Evolutionary conservation across 2,113 vertebrate genomes (phyloP).

Genomic region (Gnathonemus longibarbis): DNA sequence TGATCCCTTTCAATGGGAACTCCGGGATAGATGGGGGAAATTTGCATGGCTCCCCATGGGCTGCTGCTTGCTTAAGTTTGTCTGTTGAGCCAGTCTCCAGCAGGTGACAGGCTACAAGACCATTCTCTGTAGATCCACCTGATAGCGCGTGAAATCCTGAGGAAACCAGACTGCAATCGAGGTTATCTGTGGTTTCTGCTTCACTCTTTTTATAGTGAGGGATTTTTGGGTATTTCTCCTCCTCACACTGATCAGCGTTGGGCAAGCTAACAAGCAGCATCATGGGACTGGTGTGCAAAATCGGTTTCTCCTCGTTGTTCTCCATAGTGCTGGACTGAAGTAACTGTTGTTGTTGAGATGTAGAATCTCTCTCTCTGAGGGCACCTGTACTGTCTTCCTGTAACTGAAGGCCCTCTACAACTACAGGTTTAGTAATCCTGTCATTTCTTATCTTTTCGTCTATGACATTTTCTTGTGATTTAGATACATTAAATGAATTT

Average conservation of each 20-base stretch:
- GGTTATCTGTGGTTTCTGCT: conserved; percentile 12
- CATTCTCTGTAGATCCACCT: conserved; percentile 7
- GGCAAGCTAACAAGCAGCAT: conserved; percentile 30
- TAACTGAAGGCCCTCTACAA: conserved; percentile 18
- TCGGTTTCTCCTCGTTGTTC: conserved; percentile 45
- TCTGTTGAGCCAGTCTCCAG: conserved; percentile 6
- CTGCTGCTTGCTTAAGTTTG: rapidly evolving
- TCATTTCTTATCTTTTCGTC: conserved; percentile 32
- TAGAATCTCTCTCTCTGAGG: conserved; percentile 35
- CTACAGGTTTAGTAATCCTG: background rate
- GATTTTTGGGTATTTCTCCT: conserved; percentile 26
- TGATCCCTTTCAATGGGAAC: background rate
- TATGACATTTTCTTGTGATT: conserved; percentile 32
- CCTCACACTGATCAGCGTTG: background rate
- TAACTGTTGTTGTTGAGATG: conserved; percentile 48
- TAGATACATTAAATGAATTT: conserved; percentile 30
- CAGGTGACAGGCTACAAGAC: conserved; percentile 22
- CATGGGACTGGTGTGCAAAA: conserved; percentile 27
- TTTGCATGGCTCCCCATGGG: conserved; percentile 8
- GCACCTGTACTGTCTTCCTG: rapidly evolving
- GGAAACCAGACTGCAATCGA: conserved; percentile 11
- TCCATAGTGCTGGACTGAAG: conserved; percentile 50
- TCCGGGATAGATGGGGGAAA: conserved; percentile 27
- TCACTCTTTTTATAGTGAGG: conserved; percentile 24
- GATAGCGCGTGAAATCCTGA: conserved; percentile 26